phyloP scores from a whole-genome alignment of 2,113 vertebrate genomes.

The Chloroceryle aenea region DNA sequence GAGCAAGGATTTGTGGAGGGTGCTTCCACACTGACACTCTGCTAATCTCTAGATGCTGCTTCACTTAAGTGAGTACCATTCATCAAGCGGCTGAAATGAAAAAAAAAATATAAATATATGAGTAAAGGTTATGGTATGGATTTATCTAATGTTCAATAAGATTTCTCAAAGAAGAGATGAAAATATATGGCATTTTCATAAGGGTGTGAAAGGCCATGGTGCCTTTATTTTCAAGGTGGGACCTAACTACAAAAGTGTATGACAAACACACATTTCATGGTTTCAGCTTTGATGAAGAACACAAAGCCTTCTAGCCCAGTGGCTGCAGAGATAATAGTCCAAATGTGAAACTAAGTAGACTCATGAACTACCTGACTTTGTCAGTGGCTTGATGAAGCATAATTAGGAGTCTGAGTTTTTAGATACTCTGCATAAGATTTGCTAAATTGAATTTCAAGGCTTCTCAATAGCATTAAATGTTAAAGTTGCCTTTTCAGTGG shows the following conservation, averaged over 20 bases:
- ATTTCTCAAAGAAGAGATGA: not conserved
- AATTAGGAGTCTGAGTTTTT: not conserved
- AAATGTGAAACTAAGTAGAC: not conserved
- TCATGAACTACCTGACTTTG: not conserved
- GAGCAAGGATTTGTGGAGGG: not conserved
- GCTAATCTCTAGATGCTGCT: not conserved
- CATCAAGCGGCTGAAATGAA: not conserved
- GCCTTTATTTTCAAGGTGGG: not conserved
- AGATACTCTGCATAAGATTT: not conserved
- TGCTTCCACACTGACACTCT: rapidly evolving
- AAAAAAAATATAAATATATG: not conserved
- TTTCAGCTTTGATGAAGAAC: not conserved
- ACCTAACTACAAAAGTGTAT: not conserved
- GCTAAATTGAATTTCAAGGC: not conserved
- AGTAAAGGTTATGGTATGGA: not conserved
- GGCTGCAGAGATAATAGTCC: not conserved
- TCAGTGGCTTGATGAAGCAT: not conserved
- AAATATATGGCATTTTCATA: rapidly evolving
- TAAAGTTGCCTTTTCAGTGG: not conserved
- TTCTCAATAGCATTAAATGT: not conserved
- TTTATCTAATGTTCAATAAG: not conserved
- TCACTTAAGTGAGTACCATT: not conserved
- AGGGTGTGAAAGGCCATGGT: not conserved
- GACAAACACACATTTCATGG: not conserved
- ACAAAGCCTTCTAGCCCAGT: not conserved